Base-by-base conservation (phyloP, 2,797 vertebrate species). In the Monodelphis domestica region DNA sequence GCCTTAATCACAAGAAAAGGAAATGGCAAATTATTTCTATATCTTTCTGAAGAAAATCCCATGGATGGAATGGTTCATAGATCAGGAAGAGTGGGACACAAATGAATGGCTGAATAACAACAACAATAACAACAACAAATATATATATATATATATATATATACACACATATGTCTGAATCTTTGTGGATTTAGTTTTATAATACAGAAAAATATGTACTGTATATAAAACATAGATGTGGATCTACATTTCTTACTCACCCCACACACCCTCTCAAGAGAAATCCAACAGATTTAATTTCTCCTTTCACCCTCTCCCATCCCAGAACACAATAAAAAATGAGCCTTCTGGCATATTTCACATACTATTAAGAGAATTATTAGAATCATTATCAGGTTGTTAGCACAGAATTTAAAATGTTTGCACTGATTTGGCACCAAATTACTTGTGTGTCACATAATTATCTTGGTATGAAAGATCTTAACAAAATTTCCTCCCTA, bases 371-470 rank as follows among this genome's bases (percentile, higher is more conserved):
- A 95, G 93, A 96, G 93, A 89, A 91, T 91, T 93, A 88, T 96
- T 96, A 94, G 89, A 96, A 92, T 78, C 89, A 92, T 95, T 94
- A 96, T 84, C 90, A 95, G 93, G 90, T 89, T 90, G 57, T 94
- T 95, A 94, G 89, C 55, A 50, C 87, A 70, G 88, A 89, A 92
- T 90, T 91, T 93, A 84, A 95, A 93, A 94, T 90, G 51, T 9
- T 90, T 89, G 33, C 53, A 93, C 92, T 52, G 78, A 87, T 92
- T 90, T 70, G 57, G 45, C 84, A 78, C 29, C 4, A 56, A 91
- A 53, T 55, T 56, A 57, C 89, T 92, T 78, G 33, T 54, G 33
- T 88, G 88, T 57, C 26, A 26, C 1, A 17, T 89, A 56, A 52
- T n/a, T 26, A 91, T 29, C 56, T 56, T 38, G 53, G 21, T 70